These are phyloP conservation scores for Bettongia penicillata DNA, from an alignment of 2,113 vertebrate genomes.

Conservation along the genomic window DNA sequence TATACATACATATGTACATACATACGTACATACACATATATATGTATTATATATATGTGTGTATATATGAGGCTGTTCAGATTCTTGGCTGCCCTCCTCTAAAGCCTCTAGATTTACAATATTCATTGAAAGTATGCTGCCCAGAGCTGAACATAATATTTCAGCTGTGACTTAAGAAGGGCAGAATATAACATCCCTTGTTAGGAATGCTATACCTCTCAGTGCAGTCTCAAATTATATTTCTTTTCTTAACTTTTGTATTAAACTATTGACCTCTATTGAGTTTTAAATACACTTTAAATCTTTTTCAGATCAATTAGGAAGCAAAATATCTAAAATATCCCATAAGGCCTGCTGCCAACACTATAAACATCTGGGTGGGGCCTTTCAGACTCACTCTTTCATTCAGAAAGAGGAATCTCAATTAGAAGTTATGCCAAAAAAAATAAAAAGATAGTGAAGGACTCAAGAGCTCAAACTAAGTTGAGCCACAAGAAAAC, in stretches of 20 bases:
- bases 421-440: background rate
- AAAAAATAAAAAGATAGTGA: background rate
- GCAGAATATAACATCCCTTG: background rate
- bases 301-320: background rate
- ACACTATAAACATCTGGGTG: background rate
- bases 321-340: background rate
- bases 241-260: background rate
- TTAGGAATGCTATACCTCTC: background rate
- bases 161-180: background rate
- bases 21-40: too few species aligned
- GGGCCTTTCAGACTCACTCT: background rate
- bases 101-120: background rate
- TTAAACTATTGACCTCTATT: background rate
- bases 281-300: background rate
- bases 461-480: background rate
- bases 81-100: background rate
- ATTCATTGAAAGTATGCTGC: background rate
- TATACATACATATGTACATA: too few species aligned
- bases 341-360: background rate
- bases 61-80: background rate
- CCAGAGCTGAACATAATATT: background rate
- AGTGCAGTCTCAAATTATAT: background rate
- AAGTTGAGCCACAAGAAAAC: background rate
- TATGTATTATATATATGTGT: too few species aligned
- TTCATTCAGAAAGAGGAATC: background rate